Percentiles rank a stretch among this genome's conserved stretches.
Conservation (phyloP, 1,140 invertebrate species). For the Anoplolepis gracilipes region DNA sequence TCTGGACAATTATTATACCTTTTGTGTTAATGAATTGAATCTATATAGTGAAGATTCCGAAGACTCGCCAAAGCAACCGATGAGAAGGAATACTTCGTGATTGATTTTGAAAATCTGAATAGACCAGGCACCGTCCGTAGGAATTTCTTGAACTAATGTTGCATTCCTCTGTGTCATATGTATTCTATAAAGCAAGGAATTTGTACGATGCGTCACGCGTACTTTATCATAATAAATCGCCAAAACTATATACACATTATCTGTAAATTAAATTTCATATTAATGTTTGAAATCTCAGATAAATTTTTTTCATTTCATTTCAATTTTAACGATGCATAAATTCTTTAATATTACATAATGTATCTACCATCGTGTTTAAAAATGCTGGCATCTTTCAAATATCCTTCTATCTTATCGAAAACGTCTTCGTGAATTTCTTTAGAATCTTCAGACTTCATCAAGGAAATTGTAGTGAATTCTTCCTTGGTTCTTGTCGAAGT, state of each 20-base stretch:
- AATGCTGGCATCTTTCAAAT: constrained; percentile 68
- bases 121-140: constrained; percentile 68
- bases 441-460: constrained; percentile 32
- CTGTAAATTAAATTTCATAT: constrained; percentile 59
- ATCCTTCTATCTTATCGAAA: constrained; percentile 62
- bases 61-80: constrained; percentile 69
- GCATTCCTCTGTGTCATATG: constrained; percentile 54
- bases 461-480: constrained; percentile 69
- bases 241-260: constrained; percentile 69
- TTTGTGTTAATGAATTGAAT: constrained; percentile 53
- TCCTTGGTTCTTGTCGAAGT: neutral
- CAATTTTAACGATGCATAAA: neutral
- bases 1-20: constrained; percentile 51
- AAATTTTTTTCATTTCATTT: neutral
- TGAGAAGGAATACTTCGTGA: constrained; percentile 63
- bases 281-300: neutral
- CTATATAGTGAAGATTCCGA: constrained; percentile 70
- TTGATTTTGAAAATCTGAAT: constrained; percentile 72
- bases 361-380: constrained; percentile 70
- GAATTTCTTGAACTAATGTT: constrained; percentile 66
- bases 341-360: neutral
- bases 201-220: constrained; percentile 56
- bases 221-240: constrained; percentile 74
- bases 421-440: constrained; percentile 2
- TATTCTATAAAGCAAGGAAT: constrained; percentile 74